A percentile compares a stretch with the other conserved stretches of the same genome.
phyloP scores from a whole-genome alignment of 2,888 invertebrate species.

The Athripsodes cinereus region DNA sequence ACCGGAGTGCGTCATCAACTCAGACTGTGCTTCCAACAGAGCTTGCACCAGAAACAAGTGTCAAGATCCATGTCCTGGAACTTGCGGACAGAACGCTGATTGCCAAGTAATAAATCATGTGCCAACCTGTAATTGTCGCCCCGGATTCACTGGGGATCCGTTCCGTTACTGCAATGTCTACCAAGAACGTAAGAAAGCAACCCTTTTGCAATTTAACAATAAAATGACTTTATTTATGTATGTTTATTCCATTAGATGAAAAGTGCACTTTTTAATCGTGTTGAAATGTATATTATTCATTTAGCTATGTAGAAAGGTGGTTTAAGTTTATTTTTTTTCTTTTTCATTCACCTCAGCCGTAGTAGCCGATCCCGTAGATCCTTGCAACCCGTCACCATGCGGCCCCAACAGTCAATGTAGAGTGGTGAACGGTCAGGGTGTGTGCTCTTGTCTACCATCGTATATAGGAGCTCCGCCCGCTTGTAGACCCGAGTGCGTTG shows the following conservation, averaged over 20 bases:
- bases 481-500: constrained; percentile 67
- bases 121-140: constrained; percentile 62
- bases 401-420: constrained; percentile 75
- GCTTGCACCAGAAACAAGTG: constrained; percentile 72
- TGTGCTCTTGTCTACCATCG: constrained; percentile 62
- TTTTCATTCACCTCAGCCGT: constrained; percentile 33
- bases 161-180: constrained; percentile 37
- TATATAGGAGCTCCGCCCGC: constrained; percentile 67
- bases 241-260: no score
- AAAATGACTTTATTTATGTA: no score
- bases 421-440: constrained; percentile 59
- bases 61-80: constrained; percentile 68
- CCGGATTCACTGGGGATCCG: constrained; percentile 61
- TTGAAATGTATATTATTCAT: no score
- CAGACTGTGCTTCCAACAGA: constrained; percentile 65
- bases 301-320: no score
- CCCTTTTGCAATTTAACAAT: no score
- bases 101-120: constrained; percentile 68
- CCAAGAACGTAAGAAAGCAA: constrained; percentile 25
- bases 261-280: no score
- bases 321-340: no score
- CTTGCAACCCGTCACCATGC: constrained; percentile 74
- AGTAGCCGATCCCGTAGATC: constrained; percentile 37
- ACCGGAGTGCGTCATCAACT: constrained; percentile 68
- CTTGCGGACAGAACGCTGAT: constrained; percentile 66